A percentile compares a stretch with the other conserved stretches of the same genome.
These are phyloP conservation scores for Ypsolopha sequella DNA, from an alignment of 2,888 invertebrate genomes.

Conservation along the genomic window DNA sequence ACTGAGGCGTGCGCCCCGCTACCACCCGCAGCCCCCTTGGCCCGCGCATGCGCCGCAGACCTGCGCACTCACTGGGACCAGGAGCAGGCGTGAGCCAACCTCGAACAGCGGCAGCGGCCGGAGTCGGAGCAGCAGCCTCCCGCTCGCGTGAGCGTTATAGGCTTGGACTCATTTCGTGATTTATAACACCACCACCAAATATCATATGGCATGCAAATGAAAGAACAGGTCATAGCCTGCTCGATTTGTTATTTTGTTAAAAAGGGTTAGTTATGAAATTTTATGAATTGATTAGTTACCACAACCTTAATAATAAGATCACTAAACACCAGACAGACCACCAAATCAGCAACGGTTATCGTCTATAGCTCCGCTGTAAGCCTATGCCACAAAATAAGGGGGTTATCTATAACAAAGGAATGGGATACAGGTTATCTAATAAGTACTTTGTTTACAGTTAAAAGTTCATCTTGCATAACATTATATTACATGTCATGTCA, in stretches of 20 bases:
- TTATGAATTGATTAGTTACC: too few species aligned
- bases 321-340: too few species aligned
- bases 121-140: not conserved
- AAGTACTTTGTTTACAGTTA: not conserved
- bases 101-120: not conserved
- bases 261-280: not conserved
- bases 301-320: too few species aligned
- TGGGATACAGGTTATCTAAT: too few species aligned
- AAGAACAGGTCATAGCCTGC: not conserved
- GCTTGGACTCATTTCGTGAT: too few species aligned
- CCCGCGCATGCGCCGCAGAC: constrained; percentile 20
- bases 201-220: constrained; percentile 5
- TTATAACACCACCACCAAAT: not conserved
- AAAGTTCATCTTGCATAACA: not conserved
- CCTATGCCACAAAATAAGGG: too few species aligned
- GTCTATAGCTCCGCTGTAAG: too few species aligned
- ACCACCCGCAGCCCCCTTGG: constrained; percentile 34
- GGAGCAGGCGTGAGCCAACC: not conserved
- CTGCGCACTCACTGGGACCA: constrained; percentile 20
- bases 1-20: constrained; percentile 27
- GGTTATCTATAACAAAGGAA: too few species aligned
- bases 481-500: not conserved
- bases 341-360: too few species aligned
- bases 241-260: constrained; percentile 9
- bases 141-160: not conserved